phyloP scores from a whole-genome alignment of 2,113 vertebrate genomes.

The Malurus alboscapulatus region DNA sequence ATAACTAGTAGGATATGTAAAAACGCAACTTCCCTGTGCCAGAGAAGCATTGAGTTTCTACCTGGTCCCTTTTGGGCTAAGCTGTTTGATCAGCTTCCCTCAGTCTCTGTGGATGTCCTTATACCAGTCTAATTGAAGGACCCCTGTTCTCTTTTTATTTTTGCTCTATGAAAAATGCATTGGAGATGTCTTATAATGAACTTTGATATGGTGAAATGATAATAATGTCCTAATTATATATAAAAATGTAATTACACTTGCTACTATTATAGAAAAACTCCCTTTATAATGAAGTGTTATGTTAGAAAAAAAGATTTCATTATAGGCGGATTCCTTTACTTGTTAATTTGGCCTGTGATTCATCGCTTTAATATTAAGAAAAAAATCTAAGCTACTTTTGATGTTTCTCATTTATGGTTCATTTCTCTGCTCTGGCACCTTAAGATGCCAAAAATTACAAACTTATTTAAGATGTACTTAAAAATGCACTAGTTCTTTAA shows the following conservation, averaged over 20 bases:
- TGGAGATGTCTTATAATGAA: conserved; percentile 83
- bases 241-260: conserved; percentile 87
- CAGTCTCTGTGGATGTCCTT: conserved; percentile 83
- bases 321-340: conserved; percentile 78
- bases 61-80: conserved; percentile 82
- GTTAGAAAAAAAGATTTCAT: conserved; percentile 83
- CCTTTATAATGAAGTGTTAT: conserved; percentile 85
- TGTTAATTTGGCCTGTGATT: conserved; percentile 83
- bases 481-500: conserved; percentile 68
- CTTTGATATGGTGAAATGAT: conserved; percentile 86
- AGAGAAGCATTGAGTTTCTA: conserved; percentile 71
- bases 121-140: conserved; percentile 83
- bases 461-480: conserved; percentile 75
- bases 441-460: conserved; percentile 77
- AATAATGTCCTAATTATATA: conserved; percentile 88
- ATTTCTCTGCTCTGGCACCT: conserved; percentile 72
- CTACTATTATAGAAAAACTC: conserved; percentile 84
- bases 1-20: conserved; percentile 54
- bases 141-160: conserved; percentile 83
- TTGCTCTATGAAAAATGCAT: conserved; percentile 84
- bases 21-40: conserved; percentile 61
- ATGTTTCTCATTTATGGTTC: conserved; percentile 82
- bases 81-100: conserved; percentile 81
- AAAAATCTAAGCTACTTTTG: conserved; percentile 80
- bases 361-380: conserved; percentile 82